Percentiles rank a stretch among this genome's conserved stretches.
These are phyloP conservation scores for Hafferia zeledoni DNA, from an alignment of 2,797 vertebrate genomes.

Conservation along the genomic window DNA sequence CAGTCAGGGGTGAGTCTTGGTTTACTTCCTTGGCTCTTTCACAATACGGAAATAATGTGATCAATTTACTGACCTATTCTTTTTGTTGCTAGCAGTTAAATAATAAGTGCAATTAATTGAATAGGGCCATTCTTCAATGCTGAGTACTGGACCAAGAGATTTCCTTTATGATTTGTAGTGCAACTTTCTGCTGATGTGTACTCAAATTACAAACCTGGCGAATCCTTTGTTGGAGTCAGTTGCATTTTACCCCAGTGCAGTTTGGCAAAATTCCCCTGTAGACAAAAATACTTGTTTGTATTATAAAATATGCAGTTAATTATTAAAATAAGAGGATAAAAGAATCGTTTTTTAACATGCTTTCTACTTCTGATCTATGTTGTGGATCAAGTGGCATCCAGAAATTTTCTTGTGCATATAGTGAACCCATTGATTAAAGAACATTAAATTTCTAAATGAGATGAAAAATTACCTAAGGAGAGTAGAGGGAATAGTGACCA, in stretches of 20 bases:
- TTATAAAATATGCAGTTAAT: conserved; percentile 16
- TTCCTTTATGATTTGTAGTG: background rate
- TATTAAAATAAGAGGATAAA: conserved; percentile 13
- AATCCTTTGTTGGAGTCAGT: background rate
- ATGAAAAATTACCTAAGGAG: conserved; percentile 2
- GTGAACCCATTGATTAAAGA: background rate
- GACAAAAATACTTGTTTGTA: background rate
- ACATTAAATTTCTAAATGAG: conserved; percentile 26
- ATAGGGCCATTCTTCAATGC: background rate
- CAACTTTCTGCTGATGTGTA: background rate
- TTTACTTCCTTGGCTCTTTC: background rate
- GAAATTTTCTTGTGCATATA: conserved; percentile 33
- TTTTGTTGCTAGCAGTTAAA: background rate
- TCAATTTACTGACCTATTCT: background rate
- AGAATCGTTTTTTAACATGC: background rate
- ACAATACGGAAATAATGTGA: background rate
- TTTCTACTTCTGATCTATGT: conserved; percentile 47
- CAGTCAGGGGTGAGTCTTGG: background rate
- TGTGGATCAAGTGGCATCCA: conserved; percentile 1
- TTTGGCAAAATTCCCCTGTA: background rate
- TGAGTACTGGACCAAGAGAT: background rate
- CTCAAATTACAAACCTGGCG: background rate
- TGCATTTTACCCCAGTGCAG: background rate
- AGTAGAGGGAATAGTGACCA: background rate
- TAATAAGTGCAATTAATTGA: background rate